phyloP scores from a whole-genome alignment of 2,113 vertebrate genomes.

The Tenrec ecaudatus region DNA sequence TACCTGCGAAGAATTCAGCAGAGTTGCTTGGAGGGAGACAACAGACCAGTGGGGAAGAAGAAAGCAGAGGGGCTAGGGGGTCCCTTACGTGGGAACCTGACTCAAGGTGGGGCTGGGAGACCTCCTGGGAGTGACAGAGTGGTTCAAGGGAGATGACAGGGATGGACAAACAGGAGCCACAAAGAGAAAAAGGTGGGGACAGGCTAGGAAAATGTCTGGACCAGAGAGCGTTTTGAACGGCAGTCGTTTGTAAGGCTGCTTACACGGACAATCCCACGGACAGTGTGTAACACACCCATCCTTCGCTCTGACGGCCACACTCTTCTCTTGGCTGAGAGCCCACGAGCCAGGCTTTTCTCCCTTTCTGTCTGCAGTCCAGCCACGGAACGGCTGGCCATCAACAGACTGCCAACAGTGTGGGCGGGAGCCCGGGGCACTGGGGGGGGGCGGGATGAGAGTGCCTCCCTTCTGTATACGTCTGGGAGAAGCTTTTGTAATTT shows the following conservation, averaged over 20 bases:
- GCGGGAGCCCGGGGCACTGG: neutral
- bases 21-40: neutral
- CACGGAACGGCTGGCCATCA: slow-evolving; percentile 32
- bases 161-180: neutral
- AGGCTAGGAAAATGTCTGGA: neutral
- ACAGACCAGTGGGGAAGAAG: neutral
- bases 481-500: slow-evolving; percentile 76
- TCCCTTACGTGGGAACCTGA: neutral
- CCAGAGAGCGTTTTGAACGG: neutral
- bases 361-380: neutral
- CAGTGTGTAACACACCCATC: neutral
- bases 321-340: neutral
- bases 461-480: slow-evolving; percentile 60
- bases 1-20: neutral
- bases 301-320: neutral
- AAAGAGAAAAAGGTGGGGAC: neutral
- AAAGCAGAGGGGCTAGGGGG: neutral
- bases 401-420: neutral
- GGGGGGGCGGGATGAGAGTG: neutral
- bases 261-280: rapidly evolving
- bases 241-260: neutral
- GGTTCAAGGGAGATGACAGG: neutral
- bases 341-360: neutral
- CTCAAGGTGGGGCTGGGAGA: neutral
- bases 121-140: neutral